A percentile compares a stretch with the other conserved stretches of the same genome.
Evolutionary conservation across 2,888 invertebrate species (phyloP).

Genomic region (Leptopilina syphax): DNA sequence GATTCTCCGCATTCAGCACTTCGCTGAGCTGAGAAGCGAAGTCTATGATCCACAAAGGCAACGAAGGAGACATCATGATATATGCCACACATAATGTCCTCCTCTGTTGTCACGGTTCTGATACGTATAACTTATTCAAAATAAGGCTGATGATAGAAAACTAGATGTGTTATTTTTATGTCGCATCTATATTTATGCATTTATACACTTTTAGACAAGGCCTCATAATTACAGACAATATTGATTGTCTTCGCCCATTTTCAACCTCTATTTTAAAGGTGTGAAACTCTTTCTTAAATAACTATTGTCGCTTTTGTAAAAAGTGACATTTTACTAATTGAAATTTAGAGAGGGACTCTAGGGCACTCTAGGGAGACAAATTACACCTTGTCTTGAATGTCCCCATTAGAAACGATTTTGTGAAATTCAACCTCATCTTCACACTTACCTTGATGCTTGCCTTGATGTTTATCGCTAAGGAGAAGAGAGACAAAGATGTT

Average conservation of each 20-base stretch:
- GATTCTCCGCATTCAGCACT: slow-evolving; percentile 68
- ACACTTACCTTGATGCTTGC: background rate
- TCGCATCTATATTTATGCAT: too few species aligned
- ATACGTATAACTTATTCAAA: too few species aligned
- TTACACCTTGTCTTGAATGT: background rate
- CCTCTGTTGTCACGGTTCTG: slow-evolving; percentile 44
- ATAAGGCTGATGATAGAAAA: too few species aligned
- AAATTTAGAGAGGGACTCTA: slow-evolving; percentile 44
- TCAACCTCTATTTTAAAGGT: too few species aligned
- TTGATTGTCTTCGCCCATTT: too few species aligned
- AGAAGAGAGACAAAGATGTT: slow-evolving; percentile 23
- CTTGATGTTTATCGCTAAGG: slow-evolving; percentile 18
- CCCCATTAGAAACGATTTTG: slow-evolving; percentile 2
- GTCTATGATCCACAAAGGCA: slow-evolving; percentile 64
- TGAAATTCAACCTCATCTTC: slow-evolving; percentile 7
- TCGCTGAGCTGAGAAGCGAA: slow-evolving; percentile 63
- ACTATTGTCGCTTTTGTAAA: too few species aligned
- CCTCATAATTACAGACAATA: too few species aligned
- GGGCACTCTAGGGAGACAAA: slow-evolving; percentile 1
- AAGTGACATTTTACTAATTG: too few species aligned
- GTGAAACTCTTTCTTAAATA: too few species aligned
- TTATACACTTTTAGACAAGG: too few species aligned
- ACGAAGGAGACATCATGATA: slow-evolving; percentile 61
- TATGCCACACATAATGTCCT: slow-evolving; percentile 45
- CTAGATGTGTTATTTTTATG: too few species aligned